phyloP scores from a whole-genome alignment of 2,113 vertebrate species.

The Cinclus mexicanus region DNA sequence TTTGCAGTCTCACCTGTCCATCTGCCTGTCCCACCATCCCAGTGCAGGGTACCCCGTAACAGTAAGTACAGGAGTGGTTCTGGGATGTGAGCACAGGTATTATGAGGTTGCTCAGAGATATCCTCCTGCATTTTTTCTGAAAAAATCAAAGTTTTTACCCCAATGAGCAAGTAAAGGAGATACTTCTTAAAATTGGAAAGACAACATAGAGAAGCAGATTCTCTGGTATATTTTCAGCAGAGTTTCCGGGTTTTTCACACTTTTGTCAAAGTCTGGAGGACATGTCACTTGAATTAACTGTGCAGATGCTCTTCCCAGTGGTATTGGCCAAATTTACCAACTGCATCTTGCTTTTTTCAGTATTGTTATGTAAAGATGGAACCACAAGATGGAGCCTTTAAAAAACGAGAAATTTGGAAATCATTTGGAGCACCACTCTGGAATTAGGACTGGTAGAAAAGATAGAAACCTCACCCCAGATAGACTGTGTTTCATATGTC shows the following conservation, averaged over 20 bases:
- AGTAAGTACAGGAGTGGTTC: not conserved
- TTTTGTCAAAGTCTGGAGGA: not conserved
- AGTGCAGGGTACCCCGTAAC: not conserved
- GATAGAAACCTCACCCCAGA: not conserved
- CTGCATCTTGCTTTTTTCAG: not conserved
- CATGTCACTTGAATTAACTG: not conserved
- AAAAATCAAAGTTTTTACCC: not conserved
- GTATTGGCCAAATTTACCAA: not conserved
- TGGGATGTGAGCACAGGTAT: not conserved
- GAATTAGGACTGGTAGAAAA: not conserved
- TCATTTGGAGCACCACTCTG: not conserved
- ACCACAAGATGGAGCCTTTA: slow-evolving; percentile 48
- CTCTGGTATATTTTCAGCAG: not conserved
- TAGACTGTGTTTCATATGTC: not conserved
- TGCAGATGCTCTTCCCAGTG: not conserved
- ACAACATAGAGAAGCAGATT: not conserved
- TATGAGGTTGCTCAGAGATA: not conserved
- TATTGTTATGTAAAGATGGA: not conserved
- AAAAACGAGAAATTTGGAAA: not conserved
- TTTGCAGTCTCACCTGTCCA: not conserved
- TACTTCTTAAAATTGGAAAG: not conserved
- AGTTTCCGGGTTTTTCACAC: not conserved
- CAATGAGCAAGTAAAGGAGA: not conserved
- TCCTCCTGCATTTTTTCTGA: not conserved
- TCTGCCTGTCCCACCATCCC: not conserved